Conservation (phyloP, 2,797 vertebrate genomes). For the Crocodylus rhombifer region DNA sequence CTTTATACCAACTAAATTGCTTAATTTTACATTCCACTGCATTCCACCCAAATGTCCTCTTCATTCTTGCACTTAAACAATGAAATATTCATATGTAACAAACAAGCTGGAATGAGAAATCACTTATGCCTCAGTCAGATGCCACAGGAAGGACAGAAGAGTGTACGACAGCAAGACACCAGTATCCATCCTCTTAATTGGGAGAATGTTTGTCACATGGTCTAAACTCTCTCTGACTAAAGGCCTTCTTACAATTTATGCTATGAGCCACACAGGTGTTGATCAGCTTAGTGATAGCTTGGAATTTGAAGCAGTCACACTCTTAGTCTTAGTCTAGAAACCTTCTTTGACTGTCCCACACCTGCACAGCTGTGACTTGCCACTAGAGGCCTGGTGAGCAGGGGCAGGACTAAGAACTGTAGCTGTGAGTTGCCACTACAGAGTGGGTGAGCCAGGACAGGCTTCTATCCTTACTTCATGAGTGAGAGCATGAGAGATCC, state of each 20-base stretch:
- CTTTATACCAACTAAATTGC: conserved; percentile 36
- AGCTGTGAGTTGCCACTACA: no score
- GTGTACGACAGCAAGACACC: background rate
- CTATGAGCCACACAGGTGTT: background rate
- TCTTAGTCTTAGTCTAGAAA: no score
- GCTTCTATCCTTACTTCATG: no score
- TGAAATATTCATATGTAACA: background rate
- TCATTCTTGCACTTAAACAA: background rate
- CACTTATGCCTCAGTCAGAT: fast-evolving
- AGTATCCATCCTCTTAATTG: fast-evolving
- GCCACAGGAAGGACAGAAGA: background rate
- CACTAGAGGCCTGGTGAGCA: no score
- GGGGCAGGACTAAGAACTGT: no score
- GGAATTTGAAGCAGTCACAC: no score
- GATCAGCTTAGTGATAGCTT: no score
- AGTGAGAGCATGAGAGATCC: no score
- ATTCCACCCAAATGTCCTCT: background rate
- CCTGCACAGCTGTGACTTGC: no score
- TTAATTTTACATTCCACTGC: conserved; percentile 52
- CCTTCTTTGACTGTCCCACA: no score
- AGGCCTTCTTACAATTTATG: background rate
- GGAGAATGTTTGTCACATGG: background rate
- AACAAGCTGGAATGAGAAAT: conserved; percentile 18
- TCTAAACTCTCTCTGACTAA: background rate
- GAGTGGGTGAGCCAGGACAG: no score